Evolutionary conservation across 2,797 vertebrate species (phyloP).

Genomic region (Syngnathus rostellatus): DNA sequence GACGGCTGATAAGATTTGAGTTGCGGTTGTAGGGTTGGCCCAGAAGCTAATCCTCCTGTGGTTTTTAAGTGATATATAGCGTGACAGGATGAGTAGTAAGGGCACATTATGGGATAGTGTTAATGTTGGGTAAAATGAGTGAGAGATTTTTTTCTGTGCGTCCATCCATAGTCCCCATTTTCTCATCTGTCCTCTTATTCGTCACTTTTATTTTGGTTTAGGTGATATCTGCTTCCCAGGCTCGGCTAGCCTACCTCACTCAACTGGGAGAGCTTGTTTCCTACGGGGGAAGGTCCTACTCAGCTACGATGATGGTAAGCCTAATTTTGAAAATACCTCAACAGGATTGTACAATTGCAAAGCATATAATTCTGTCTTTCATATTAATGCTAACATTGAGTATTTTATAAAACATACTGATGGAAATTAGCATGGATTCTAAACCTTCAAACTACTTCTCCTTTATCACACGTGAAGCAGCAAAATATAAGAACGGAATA

Average conservation of each 20-base stretch:
- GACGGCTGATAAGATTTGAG: constrained; percentile 17
- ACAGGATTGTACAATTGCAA: no score
- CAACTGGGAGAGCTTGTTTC: constrained; percentile 94
- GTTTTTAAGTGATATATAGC: not conserved
- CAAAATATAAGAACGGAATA: no score
- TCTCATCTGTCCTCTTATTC: not conserved
- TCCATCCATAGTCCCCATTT: not conserved
- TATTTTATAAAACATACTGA: no score
- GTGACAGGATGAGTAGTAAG: not conserved
- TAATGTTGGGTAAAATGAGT: not conserved
- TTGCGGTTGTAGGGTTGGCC: constrained; percentile 13
- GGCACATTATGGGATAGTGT: not conserved
- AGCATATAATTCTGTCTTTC: no score
- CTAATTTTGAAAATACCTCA: not conserved
- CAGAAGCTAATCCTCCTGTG: not conserved
- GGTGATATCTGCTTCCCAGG: constrained; percentile 80
- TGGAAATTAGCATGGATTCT: no score
- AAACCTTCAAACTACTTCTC: no score
- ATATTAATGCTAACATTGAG: no score
- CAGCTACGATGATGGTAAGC: constrained; percentile 89
- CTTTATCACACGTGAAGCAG: no score
- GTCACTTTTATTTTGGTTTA: constrained; percentile 36
- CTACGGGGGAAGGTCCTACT: constrained; percentile 88
- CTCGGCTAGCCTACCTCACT: constrained; percentile 89
- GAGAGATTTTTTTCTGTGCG: not conserved